phyloP scores from a whole-genome alignment of 2,888 invertebrate species.

The Caenorhabditis virilis region DNA sequence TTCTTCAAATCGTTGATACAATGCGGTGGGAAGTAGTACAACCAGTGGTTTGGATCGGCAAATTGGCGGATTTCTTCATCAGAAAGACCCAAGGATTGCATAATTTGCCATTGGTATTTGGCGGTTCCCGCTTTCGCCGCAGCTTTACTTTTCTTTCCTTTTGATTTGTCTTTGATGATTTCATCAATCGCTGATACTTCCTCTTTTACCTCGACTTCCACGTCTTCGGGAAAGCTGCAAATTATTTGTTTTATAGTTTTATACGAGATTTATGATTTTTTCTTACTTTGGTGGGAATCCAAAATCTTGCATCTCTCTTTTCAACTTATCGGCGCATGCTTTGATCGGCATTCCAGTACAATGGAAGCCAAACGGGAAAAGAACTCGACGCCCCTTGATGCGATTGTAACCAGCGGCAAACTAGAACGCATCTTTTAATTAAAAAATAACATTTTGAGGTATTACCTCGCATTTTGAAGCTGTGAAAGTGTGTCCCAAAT shows the following conservation, averaged over 20 bases:
- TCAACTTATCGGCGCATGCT: constrained; percentile 95
- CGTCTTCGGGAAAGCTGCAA: constrained; percentile 48
- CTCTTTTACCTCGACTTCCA: constrained; percentile 71
- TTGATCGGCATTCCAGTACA: constrained; percentile 99
- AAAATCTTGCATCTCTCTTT: constrained; percentile 86
- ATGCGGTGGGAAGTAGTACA: constrained; percentile 93
- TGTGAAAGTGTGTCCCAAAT: constrained; percentile 95
- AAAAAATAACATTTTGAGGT: not conserved
- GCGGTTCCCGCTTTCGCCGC: constrained; percentile 85
- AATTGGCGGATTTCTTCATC: constrained; percentile 91
- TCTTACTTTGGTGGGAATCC: constrained; percentile 87
- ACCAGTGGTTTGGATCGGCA: constrained; percentile 87
- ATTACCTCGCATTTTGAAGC: constrained; percentile 90
- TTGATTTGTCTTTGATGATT: constrained; percentile 82
- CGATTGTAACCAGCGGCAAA: constrained; percentile 89
- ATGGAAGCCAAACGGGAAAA: constrained; percentile 98
- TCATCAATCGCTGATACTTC: constrained; percentile 61
- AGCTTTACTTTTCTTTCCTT: constrained; percentile 90
- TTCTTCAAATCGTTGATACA: constrained; percentile 84
- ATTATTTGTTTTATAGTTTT: not conserved
- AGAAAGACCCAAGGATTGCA: constrained; percentile 86
- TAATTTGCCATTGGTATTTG: constrained; percentile 98
- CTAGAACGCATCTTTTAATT: constrained; percentile 71
- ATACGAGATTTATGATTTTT: not conserved
- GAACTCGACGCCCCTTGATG: constrained; percentile 84